These are phyloP conservation scores for Antitype chi DNA, from an alignment of 2,888 invertebrate species.

Conservation along the genomic window DNA sequence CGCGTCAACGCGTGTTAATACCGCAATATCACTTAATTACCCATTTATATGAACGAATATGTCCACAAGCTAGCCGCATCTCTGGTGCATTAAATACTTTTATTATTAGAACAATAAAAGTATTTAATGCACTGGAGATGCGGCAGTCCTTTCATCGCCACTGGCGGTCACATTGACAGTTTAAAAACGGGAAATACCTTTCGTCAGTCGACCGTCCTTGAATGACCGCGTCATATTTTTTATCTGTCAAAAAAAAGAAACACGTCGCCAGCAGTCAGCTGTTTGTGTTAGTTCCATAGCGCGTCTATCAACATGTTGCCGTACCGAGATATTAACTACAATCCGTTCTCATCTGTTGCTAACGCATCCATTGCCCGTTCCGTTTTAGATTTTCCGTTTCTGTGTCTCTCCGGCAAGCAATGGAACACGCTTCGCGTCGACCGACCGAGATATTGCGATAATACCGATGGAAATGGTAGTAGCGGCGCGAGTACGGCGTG, in stretches of 20 bases:
- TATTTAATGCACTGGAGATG: no score
- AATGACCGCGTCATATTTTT: slow-evolving; percentile 88
- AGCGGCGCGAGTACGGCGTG: slow-evolving; percentile 86
- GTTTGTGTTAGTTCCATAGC: slow-evolving; percentile 87
- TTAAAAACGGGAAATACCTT: slow-evolving; percentile 86
- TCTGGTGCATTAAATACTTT: slow-evolving; percentile 61
- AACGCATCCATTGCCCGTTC: slow-evolving; percentile 72
- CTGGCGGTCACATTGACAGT: slow-evolving; percentile 76
- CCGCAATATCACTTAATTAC: slow-evolving; percentile 56
- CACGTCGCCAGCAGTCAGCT: slow-evolving; percentile 88
- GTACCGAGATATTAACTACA: slow-evolving; percentile 68
- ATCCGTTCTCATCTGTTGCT: slow-evolving; percentile 44
- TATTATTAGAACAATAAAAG: slow-evolving; percentile 60
- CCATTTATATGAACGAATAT: slow-evolving; percentile 45
- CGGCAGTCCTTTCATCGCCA: slow-evolving; percentile 70
- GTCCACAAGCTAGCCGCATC: slow-evolving; percentile 53
- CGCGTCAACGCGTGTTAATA: slow-evolving; percentile 56
- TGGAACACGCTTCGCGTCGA: slow-evolving; percentile 71
- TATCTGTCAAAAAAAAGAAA: slow-evolving; percentile 86
- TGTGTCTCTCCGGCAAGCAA: slow-evolving; percentile 69
- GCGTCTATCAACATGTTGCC: slow-evolving; percentile 86
- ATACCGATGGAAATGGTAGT: slow-evolving; percentile 78
- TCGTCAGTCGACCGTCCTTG: slow-evolving; percentile 87
- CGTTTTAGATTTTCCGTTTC: slow-evolving; percentile 2
- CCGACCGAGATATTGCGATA: slow-evolving; percentile 67